Percentiles rank a stretch among this genome's conserved stretches.
These are phyloP conservation scores for Maconellicoccus hirsutus DNA, from an alignment of 1,140 invertebrate species.

Conservation along the genomic window DNA sequence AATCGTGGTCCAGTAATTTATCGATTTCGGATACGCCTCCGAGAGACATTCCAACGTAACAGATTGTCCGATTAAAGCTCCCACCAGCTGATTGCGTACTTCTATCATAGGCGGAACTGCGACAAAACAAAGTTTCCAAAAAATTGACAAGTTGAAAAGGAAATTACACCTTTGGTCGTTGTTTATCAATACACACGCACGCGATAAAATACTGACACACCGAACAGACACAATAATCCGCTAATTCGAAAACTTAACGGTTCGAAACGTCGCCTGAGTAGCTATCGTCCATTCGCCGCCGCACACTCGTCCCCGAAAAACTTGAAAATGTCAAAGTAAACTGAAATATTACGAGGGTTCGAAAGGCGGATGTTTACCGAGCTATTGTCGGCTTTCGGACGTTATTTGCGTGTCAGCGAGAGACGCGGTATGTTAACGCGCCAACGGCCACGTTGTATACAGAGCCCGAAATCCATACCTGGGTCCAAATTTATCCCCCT, in stretches of 20 bases:
- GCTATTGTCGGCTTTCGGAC: too few species aligned
- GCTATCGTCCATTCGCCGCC: neutral
- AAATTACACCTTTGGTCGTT: too few species aligned
- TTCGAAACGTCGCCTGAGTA: neutral
- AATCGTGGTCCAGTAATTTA: conserved; percentile 72
- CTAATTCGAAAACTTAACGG: neutral
- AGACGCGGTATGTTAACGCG: too few species aligned
- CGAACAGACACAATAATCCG: neutral
- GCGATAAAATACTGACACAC: neutral
- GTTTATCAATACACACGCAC: neutral
- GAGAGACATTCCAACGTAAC: conserved; percentile 69
- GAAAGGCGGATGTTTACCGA: too few species aligned
- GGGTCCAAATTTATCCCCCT: too few species aligned
- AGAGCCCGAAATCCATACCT: too few species aligned
- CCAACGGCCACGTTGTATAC: too few species aligned
- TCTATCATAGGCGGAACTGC: conserved; percentile 72
- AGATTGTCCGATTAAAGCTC: conserved; percentile 59
- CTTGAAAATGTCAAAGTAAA: neutral
- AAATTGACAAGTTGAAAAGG: neutral
- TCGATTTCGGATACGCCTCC: conserved; percentile 75
- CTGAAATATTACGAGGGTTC: neutral
- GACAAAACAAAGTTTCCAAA: conserved; percentile 30
- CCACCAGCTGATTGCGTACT: conserved; percentile 72
- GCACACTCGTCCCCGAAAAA: neutral
- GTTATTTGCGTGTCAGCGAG: too few species aligned